Conservation (phyloP, 2,113 vertebrate species). For the Herpetotheres cachinnans region DNA sequence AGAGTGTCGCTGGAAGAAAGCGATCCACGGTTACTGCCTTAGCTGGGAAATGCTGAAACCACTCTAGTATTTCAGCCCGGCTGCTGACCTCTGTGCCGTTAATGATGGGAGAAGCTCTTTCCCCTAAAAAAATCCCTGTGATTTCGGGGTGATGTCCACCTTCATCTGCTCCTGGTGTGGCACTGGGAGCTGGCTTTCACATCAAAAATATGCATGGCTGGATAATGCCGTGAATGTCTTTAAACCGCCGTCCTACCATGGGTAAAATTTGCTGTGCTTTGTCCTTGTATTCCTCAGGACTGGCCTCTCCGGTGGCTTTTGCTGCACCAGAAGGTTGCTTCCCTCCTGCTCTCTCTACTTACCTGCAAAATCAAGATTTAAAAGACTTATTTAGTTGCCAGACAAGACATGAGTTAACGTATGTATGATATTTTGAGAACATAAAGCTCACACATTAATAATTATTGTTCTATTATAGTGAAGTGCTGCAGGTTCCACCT, state of each 20-base stretch:
- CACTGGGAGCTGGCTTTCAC: fast-evolving
- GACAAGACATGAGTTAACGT: neutral
- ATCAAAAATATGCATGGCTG: fast-evolving
- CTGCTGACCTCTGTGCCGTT: fast-evolving
- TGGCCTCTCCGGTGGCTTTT: neutral
- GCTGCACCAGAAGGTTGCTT: neutral
- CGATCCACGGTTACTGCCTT: neutral
- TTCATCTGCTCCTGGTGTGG: neutral
- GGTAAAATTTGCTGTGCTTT: neutral
- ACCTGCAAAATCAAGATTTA: neutral
- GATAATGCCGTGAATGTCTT: too few species aligned
- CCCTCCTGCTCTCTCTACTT: neutral
- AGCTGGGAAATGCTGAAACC: neutral
- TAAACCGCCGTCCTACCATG: neutral
- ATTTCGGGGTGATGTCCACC: fast-evolving
- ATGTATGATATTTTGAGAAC: neutral
- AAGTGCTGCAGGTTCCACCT: neutral
- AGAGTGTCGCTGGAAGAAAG: neutral
- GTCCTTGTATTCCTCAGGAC: neutral
- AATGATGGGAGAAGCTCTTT: neutral
- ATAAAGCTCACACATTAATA: neutral
- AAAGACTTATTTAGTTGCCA: neutral
- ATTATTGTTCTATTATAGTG: neutral
- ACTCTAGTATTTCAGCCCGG: fast-evolving
- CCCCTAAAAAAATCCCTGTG: fast-evolving